phyloP scores from a whole-genome alignment of 2,888 invertebrate genomes.

The Melikaiella ostensackeni region DNA sequence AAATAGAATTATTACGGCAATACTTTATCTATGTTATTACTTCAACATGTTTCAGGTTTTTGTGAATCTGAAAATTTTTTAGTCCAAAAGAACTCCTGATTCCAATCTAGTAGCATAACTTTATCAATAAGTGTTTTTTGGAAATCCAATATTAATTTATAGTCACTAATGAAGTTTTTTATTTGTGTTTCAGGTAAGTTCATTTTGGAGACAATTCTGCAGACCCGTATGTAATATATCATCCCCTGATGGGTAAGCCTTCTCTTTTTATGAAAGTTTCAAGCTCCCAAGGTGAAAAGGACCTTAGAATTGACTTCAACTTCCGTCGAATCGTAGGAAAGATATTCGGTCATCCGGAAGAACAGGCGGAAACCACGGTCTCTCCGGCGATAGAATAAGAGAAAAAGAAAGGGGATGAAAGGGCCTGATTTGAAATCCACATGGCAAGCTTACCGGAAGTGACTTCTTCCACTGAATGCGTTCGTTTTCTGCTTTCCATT shows the following conservation, averaged over 20 bases:
- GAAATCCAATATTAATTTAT: background rate
- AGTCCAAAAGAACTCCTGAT: background rate
- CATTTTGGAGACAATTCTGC: background rate
- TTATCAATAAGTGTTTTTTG: background rate
- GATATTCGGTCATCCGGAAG: slow-evolving; percentile 1
- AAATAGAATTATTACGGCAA: slow-evolving; percentile 26
- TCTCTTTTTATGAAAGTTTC: background rate
- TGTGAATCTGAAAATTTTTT: background rate
- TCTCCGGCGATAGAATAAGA: slow-evolving; percentile 39
- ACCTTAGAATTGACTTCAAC: background rate
- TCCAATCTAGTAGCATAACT: background rate
- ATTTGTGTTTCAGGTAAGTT: slow-evolving; percentile 69
- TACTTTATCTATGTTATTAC: slow-evolving; percentile 15
- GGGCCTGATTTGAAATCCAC: slow-evolving; percentile 6
- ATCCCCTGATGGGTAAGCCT: background rate
- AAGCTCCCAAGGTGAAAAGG: background rate
- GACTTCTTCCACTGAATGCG: slow-evolving; percentile 39
- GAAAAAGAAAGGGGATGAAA: slow-evolving; percentile 16
- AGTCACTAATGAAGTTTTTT: slow-evolving; percentile 15
- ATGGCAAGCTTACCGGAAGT: slow-evolving; percentile 53
- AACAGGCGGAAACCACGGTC: slow-evolving; percentile 33
- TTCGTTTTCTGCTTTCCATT: slow-evolving; percentile 6
- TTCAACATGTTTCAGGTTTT: slow-evolving; percentile 9
- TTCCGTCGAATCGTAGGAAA: background rate
- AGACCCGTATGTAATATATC: background rate